Evolutionary conservation across 2,113 vertebrate species (phyloP), one percentile per base, ranked within the genome.

Genomic region (Leiothrix lutea): DNA sequence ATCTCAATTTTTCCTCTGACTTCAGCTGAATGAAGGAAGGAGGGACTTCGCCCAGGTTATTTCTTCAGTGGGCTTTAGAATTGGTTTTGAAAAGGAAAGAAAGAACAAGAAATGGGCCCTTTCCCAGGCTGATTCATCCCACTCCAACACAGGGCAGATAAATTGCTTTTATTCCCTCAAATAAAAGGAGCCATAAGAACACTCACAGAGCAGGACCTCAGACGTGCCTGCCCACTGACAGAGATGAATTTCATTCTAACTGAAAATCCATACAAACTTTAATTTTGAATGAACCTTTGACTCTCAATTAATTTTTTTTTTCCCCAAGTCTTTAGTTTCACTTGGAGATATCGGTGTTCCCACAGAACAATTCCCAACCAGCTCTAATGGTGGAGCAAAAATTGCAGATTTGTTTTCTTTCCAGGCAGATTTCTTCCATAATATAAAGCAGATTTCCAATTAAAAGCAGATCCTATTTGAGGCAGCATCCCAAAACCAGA

Each of bases 261-360:
- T 50, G 45, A 45, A 90, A 92, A 93, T 35, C 73, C 81, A 78
- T 69, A 73, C 78, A 73, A 87, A 67, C 81, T 67, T 90, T 86
- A 72, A 78, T 83, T 93, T 65, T 87, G 81, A 60, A 78, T 61
- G 70, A 95, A 42, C 25, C 42, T 84, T 74, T 61, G 44, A 82
- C 35, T 60, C 54, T 23, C 71, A 51, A 58, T 72, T 80, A 80
- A n/a, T 65, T 88, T 36, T 48, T 58, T 40, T 25, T n/a, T n/a
- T 14, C 4, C 4, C 42, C 53, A 44, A 83, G 62, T 16, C 31
- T 14, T 72, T 28, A 6, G 26, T 58, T 92, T 75, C 38, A 5
- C 38, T 75, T 8, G 16, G 25, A 71, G 47, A 3, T 42, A 3
- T 0, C 0, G 0, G 4, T 28, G 9, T 33, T 56, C 56, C 17